These are phyloP conservation scores for Portunus trituberculatus DNA, from an alignment of 1,140 invertebrate species.

Conservation along the genomic window DNA sequence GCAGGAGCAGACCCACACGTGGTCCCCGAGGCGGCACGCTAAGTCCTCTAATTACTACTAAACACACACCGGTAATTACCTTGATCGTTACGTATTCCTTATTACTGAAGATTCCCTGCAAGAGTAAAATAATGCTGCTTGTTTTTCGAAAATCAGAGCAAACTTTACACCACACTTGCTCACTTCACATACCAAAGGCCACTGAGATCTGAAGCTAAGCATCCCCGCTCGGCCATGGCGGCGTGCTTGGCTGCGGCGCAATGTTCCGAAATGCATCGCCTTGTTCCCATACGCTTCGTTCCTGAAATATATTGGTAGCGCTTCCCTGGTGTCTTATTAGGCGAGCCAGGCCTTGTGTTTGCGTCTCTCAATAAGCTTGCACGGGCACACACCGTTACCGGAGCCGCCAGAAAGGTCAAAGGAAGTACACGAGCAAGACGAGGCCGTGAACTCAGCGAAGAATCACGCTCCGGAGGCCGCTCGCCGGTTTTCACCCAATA, in stretches of 20 bases:
- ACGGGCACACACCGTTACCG: too few species aligned
- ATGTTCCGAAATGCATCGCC: constrained; percentile 47
- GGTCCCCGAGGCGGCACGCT: background rate
- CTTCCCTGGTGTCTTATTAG: too few species aligned
- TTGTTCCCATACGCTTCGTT: background rate
- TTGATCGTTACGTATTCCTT: background rate
- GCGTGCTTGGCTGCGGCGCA: background rate
- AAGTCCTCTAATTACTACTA: background rate
- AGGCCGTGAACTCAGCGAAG: background rate
- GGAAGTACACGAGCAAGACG: too few species aligned
- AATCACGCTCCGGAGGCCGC: constrained; percentile 23
- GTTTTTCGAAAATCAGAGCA: constrained; percentile 8
- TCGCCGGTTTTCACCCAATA: constrained; percentile 61
- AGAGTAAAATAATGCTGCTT: background rate
- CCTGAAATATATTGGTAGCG: too few species aligned
- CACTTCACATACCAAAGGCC: constrained; percentile 58
- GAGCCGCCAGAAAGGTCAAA: too few species aligned
- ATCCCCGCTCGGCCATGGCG: constrained; percentile 61
- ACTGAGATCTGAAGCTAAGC: constrained; percentile 70
- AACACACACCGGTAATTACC: background rate
- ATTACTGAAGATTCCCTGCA: background rate
- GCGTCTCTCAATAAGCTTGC: too few species aligned
- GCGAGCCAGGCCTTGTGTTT: too few species aligned
- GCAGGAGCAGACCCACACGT: background rate
- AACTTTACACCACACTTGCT: constrained; percentile 48